A percentile compares a stretch with the other conserved stretches of the same genome.
Conservation (phyloP, 2,113 vertebrate species). For the Anser brachyrhynchus region DNA sequence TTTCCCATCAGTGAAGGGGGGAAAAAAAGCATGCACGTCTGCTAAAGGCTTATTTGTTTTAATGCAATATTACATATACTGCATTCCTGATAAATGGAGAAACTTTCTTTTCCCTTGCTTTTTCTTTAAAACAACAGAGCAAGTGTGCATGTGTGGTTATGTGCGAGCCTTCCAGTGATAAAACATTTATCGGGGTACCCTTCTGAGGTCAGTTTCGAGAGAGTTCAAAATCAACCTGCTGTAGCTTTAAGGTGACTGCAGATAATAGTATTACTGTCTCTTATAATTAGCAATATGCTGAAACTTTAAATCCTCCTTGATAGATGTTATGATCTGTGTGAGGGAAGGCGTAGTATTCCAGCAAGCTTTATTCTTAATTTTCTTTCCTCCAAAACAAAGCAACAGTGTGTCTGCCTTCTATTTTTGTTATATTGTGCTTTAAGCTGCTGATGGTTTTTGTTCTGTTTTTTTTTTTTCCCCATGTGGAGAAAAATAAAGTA, state of each 20-base stretch:
- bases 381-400: background rate
- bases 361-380: background rate
- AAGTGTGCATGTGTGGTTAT: background rate
- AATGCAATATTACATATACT: background rate
- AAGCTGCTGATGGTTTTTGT: slow-evolving; percentile 36
- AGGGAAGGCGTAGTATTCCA: background rate
- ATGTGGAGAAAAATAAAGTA: slow-evolving; percentile 33
- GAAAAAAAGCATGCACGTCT: background rate
- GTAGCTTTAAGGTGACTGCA: slow-evolving; percentile 52
- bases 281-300: slow-evolving; percentile 45
- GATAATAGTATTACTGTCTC: slow-evolving; percentile 22
- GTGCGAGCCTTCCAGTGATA: background rate
- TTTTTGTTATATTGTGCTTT: background rate
- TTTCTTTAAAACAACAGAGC: background rate
- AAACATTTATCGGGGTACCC: background rate
- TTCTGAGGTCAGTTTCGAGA: slow-evolving; percentile 4
- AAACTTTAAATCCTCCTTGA: slow-evolving; percentile 57
- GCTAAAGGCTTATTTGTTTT: slow-evolving; percentile 1
- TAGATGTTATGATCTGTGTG: background rate
- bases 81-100: background rate
- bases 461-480: background rate
- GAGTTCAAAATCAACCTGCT: slow-evolving; percentile 3
- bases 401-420: background rate
- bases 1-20: background rate
- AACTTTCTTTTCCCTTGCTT: slow-evolving; percentile 27